Conservation (phyloP, 2,888 invertebrate species). For the Trachelus troglodyta region DNA sequence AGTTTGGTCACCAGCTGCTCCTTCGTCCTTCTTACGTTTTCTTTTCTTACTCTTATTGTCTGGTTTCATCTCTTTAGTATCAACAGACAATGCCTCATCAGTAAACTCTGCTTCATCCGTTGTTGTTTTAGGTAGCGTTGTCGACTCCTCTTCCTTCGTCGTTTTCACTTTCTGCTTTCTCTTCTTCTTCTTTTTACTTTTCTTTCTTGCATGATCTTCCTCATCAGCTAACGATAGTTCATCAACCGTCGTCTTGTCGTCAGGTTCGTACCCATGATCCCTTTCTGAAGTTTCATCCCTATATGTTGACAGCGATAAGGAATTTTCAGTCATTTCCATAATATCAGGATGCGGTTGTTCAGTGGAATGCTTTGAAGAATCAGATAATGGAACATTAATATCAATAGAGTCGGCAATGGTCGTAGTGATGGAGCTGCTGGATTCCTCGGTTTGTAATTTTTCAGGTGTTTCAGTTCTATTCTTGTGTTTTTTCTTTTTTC, state of each 20-base stretch:
- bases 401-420: slow-evolving; percentile 71
- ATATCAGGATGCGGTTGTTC: slow-evolving; percentile 64
- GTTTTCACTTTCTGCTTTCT: slow-evolving; percentile 68
- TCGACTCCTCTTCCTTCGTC: slow-evolving; percentile 67
- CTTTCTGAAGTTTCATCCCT: slow-evolving; percentile 65
- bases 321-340: slow-evolving; percentile 34
- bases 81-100: slow-evolving; percentile 56
- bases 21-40: slow-evolving; percentile 63
- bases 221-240: slow-evolving; percentile 63
- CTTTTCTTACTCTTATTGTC: slow-evolving; percentile 69
- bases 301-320: slow-evolving; percentile 38
- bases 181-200: slow-evolving; percentile 68
- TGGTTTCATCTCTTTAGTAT: slow-evolving; percentile 39
- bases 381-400: slow-evolving; percentile 68
- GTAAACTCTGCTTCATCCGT: slow-evolving; percentile 62
- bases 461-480: slow-evolving; percentile 34
- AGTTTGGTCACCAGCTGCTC: slow-evolving; percentile 28
- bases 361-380: slow-evolving; percentile 68
- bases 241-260: slow-evolving; percentile 73
- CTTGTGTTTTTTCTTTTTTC: slow-evolving; percentile 52
- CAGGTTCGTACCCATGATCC: slow-evolving; percentile 79
- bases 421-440: slow-evolving; percentile 54
- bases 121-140: slow-evolving; percentile 64
- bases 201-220: slow-evolving; percentile 58
- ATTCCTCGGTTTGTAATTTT: slow-evolving; percentile 27